Evolutionary conservation across 2,113 vertebrate genomes (phyloP).

Genomic region (Clarias magur): DNA sequence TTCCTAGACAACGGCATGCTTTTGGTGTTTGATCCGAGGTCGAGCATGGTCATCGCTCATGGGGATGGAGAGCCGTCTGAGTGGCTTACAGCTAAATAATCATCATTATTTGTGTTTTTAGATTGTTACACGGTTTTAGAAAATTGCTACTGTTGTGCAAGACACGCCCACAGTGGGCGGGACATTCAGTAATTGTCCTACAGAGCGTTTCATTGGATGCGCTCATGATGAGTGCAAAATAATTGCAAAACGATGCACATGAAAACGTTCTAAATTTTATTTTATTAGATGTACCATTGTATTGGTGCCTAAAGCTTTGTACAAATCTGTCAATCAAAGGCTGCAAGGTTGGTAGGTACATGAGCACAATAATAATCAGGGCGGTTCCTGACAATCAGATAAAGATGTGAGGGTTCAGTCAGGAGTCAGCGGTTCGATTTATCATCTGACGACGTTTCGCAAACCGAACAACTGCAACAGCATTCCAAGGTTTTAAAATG

Average conservation of each 20-base stretch:
- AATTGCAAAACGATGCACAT: not conserved
- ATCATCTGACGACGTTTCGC: not conserved
- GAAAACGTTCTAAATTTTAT: not conserved
- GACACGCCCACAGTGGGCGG: not conserved
- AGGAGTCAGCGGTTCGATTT: constrained; percentile 30
- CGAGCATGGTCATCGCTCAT: not conserved
- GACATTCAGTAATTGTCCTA: not conserved
- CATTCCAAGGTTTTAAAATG: constrained; percentile 4
- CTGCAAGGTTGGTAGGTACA: not conserved
- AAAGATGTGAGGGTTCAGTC: constrained; percentile 30
- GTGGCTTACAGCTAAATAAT: not conserved
- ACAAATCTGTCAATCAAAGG: not conserved
- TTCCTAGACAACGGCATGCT: not conserved
- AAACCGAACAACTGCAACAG: not conserved
- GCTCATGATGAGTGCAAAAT: not conserved
- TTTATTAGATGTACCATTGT: not conserved
- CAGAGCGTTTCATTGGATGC: not conserved
- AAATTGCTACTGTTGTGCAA: not conserved
- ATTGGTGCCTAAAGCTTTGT: not conserved
- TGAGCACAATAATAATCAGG: constrained; percentile 29
- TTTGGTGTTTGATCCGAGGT: not conserved
- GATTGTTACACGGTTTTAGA: not conserved
- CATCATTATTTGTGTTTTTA: not conserved
- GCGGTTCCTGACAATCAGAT: constrained; percentile 42
- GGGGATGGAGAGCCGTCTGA: not conserved